A percentile compares a stretch with the other conserved stretches of the same genome.
These are phyloP conservation scores for Plebejus argus DNA, from an alignment of 2,888 invertebrate genomes.

Conservation along the genomic window DNA sequence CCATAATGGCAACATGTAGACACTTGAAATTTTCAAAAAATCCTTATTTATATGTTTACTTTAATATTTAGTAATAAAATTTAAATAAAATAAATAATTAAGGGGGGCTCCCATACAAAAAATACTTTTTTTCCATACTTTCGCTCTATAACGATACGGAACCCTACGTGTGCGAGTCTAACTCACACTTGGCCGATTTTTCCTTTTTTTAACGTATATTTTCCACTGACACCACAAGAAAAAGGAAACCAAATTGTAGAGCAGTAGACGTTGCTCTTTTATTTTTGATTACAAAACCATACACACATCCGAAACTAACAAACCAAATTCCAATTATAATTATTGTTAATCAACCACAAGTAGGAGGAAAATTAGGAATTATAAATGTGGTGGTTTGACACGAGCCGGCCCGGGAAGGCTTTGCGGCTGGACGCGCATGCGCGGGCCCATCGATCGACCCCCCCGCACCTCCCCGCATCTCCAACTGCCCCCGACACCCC, in stretches of 20 bases:
- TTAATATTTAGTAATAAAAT: too few species aligned
- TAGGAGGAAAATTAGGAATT: not conserved
- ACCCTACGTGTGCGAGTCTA: too few species aligned
- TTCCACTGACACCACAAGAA: not conserved
- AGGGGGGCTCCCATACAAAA: too few species aligned
- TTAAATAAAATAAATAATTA: too few species aligned
- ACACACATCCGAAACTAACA: not conserved
- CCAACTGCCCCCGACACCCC: conserved; percentile 44
- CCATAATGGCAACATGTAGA: too few species aligned
- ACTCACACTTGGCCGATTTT: too few species aligned
- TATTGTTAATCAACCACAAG: conserved; percentile 20
- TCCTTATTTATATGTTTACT: too few species aligned
- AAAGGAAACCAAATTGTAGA: not conserved
- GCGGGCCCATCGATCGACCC: conserved; percentile 66
- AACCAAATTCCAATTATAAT: not conserved
- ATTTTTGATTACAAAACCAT: not conserved
- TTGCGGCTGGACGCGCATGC: conserved; percentile 55
- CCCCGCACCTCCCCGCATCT: conserved; percentile 46
- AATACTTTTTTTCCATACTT: too few species aligned
- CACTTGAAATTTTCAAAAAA: too few species aligned
- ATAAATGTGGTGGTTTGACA: conserved; percentile 35
- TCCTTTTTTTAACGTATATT: too few species aligned
- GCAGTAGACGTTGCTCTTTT: not conserved
- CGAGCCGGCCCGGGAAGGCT: conserved; percentile 54
- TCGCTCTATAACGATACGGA: too few species aligned